These are phyloP conservation scores for Adoxophyes honmai DNA, from an alignment of 1,140 invertebrate species.

Conservation along the genomic window DNA sequence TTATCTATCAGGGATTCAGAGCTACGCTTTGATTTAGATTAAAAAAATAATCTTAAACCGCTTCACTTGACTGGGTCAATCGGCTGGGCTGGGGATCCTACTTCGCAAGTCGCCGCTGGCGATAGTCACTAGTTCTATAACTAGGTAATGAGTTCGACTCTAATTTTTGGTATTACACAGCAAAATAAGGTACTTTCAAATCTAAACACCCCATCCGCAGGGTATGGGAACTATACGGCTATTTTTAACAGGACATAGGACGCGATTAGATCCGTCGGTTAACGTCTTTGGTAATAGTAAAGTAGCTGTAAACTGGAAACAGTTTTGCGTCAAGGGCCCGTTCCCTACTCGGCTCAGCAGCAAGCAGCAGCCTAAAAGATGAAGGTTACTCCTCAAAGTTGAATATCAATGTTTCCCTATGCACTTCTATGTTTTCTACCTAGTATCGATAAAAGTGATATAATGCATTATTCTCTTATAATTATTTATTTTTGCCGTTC, in stretches of 20 bases:
- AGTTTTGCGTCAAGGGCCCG: no score
- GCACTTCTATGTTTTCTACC: constrained; percentile 20
- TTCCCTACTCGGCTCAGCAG: no score
- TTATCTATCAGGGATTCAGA: constrained; percentile 21
- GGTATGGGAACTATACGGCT: no score
- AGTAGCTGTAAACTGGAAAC: no score
- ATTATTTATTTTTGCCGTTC: constrained; percentile 28
- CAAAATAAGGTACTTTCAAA: not conserved
- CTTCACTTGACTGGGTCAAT: not conserved
- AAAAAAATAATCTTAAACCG: constrained; percentile 10
- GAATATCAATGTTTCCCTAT: not conserved
- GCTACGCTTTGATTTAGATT: constrained; percentile 1
- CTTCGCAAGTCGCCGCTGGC: not conserved
- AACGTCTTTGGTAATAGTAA: no score
- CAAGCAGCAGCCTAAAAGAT: no score
- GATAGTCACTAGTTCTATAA: not conserved
- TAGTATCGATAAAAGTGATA: constrained; percentile 45
- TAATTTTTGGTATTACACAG: not conserved
- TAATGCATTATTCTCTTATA: constrained; percentile 52
- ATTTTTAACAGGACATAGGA: no score
- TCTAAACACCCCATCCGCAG: no score
- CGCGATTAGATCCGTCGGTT: no score
- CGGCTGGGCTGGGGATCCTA: not conserved
- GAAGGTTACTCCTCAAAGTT: no score
- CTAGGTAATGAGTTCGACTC: constrained; percentile 2